Evolutionary conservation across 1,140 invertebrate genomes (phyloP), one percentile per base, ranked within the genome.

Genomic region (Anastatus disparis): DNA sequence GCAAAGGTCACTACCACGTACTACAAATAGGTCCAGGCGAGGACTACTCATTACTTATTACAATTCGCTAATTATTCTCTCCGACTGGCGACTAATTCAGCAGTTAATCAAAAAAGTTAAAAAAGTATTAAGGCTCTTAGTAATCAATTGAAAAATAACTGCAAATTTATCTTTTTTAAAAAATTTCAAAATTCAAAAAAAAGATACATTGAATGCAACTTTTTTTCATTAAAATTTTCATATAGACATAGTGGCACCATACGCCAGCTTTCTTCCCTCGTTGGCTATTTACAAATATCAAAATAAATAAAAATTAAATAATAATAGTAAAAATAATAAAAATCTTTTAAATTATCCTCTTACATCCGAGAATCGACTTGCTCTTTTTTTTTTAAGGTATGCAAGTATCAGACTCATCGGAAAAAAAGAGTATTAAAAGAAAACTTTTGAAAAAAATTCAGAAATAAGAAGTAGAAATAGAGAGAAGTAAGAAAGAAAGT

Each of bases 1-100:
- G 81, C 81, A 83, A 61, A 81, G 78, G 76, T 77, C 68, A 75
- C 76, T 83, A 80, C 76, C 74, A 75, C 74, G 72, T 75, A 78
- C 75, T 76, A 77, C 67, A 72, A 48, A 74, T 65, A 74, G 74
- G 73, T 67, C 70, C 64, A 67, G 63, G 70, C 68, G 48, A 75
- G 72, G 79, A 75, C 68, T 78, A 74, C 65, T 59, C 38, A 61
- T 74, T 70, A 46, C 74, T 77, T 75, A 77, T 74, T 64, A 52
- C 27, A 67, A 67, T 67, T 72, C 50, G 22, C 52, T 71, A 64
- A 73, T 61, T 73, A 46, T 72, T 72, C 26, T 65, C 69, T 55
- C 52, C 70, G 50, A 64, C 71, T 75, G 46, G 70, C 70, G 55
- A 70, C 66, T 73, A 74, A 78, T 71, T 66, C 26, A 74, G 63